Conservation (phyloP, 2,113 vertebrate species). For the Hippocampus zosterae region DNA sequence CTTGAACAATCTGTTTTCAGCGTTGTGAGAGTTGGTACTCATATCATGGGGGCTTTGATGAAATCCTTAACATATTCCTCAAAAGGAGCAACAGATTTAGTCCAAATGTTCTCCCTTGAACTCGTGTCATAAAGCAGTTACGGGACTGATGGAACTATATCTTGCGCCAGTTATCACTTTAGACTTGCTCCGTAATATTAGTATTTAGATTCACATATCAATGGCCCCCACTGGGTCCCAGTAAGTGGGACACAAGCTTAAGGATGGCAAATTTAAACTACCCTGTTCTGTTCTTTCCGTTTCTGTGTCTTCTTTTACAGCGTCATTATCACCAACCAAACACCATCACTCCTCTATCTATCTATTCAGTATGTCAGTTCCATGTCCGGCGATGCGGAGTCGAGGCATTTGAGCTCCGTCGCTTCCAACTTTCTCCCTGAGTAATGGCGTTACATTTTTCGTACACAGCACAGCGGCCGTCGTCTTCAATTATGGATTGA, state of each 20-base stretch:
- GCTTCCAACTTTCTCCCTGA: not conserved
- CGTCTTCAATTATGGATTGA: not conserved
- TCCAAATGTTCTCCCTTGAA: slow-evolving; percentile 45
- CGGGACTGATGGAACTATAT: not conserved
- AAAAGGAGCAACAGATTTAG: slow-evolving; percentile 36
- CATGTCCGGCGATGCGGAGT: not conserved
- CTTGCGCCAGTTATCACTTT: not conserved
- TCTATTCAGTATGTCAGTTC: not conserved
- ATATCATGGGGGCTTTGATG: slow-evolving; percentile 38
- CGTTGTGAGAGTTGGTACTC: slow-evolving; percentile 21
- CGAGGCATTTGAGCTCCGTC: not conserved
- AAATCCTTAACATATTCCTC: slow-evolving; percentile 42
- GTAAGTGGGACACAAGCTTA: not conserved
- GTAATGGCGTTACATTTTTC: not conserved
- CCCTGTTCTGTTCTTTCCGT: not conserved
- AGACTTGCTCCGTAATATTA: not conserved
- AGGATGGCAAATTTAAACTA: not conserved
- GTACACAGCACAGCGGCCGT: not conserved
- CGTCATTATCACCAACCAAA: not conserved
- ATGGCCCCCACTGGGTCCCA: not conserved
- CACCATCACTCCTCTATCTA: not conserved
- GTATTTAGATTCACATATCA: not conserved
- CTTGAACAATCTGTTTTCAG: slow-evolving; percentile 51
- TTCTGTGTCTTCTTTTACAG: not conserved
- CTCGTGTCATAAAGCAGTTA: slow-evolving; percentile 22